Conservation (phyloP, 2,888 invertebrate genomes). For the Dexiosoma caninum region DNA sequence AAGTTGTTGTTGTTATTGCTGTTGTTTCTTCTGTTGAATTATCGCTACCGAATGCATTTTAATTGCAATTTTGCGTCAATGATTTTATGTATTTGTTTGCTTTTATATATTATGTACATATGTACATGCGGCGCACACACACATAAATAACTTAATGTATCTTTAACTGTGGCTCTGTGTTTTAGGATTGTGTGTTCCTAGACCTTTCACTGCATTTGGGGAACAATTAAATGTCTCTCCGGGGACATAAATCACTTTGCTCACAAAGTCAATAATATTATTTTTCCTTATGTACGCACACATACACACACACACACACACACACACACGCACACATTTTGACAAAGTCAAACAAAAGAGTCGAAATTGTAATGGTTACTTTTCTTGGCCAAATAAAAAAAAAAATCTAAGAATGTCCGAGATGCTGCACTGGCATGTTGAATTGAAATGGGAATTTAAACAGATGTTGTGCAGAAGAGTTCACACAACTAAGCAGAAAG, state of each 20-base stretch:
- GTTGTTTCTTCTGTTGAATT: conserved; percentile 45
- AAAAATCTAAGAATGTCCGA: neutral
- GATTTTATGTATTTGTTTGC: conserved; percentile 17
- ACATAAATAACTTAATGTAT: neutral
- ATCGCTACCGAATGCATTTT: conserved; percentile 62
- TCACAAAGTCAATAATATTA: conserved; percentile 61
- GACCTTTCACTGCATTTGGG: conserved; percentile 59
- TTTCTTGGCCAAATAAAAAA: conserved; percentile 8
- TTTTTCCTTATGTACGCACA: conserved; percentile 29
- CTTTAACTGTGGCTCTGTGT: conserved; percentile 6
- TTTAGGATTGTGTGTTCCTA: neutral
- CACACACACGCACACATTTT: neutral
- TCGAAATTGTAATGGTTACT: conserved; percentile 32
- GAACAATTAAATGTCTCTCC: conserved; percentile 61
- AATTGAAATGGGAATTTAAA: conserved; percentile 46
- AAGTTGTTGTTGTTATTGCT: conserved; percentile 38
- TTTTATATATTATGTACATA: conserved; percentile 4
- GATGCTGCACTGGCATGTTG: conserved; percentile 9
- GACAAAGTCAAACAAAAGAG: neutral
- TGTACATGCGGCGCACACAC: neutral
- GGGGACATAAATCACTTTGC: conserved; percentile 63
- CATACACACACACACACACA: neutral
- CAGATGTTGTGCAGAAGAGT: conserved; percentile 25
- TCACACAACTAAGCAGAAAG: conserved; percentile 1
- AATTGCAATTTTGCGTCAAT: conserved; percentile 59